These are phyloP conservation scores for Engraulis encrasicolus DNA, from an alignment of 2,113 vertebrate genomes.

Conservation along the genomic window DNA sequence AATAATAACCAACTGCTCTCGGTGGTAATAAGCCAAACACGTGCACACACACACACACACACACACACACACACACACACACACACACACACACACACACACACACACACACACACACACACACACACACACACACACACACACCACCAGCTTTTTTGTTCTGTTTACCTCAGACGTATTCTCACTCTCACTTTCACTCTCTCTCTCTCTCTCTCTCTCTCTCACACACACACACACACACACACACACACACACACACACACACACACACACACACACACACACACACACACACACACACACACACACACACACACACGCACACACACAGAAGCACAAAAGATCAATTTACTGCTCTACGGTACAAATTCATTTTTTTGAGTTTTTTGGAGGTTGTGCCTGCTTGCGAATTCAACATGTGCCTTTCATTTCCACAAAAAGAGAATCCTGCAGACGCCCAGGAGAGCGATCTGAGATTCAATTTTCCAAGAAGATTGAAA, in stretches of 20 bases:
- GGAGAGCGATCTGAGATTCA: constrained; percentile 62
- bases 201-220: neutral
- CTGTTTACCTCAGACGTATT: too few species aligned
- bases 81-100: too few species aligned
- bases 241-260: too few species aligned
- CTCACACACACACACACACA: neutral
- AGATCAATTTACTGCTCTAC: constrained; percentile 64
- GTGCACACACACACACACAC: neutral
- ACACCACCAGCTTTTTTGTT: too few species aligned
- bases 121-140: too few species aligned
- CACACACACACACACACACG: constrained; percentile 1
- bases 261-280: too few species aligned
- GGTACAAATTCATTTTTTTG: constrained; percentile 54
- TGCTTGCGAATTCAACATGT: constrained; percentile 64
- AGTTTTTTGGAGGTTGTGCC: constrained; percentile 39
- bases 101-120: too few species aligned
- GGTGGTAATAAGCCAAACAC: neutral
- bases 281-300: too few species aligned
- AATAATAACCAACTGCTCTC: neutral
- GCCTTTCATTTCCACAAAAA: constrained; percentile 58
- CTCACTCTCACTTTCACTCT: neutral
- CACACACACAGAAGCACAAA: neutral
- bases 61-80: too few species aligned
- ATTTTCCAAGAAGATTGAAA: constrained; percentile 71
- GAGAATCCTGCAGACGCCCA: constrained; percentile 43